Evolutionary conservation across 2,888 invertebrate genomes (phyloP).

Genomic region (Teleiodes luculella): DNA sequence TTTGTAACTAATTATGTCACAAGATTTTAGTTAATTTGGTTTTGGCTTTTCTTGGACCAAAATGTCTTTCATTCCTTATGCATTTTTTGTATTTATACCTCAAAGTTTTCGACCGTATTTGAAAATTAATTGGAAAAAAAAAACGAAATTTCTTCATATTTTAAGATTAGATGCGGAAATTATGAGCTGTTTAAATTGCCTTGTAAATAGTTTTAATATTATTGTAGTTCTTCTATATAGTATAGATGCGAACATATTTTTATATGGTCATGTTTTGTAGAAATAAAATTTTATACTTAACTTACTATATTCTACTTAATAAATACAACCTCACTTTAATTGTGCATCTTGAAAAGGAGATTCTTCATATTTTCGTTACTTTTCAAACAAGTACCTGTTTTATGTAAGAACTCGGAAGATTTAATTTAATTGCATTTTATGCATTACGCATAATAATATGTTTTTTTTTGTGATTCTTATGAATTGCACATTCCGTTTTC

Average conservation of each 20-base stretch:
- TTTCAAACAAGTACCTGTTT: background rate
- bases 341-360: no score
- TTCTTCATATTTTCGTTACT: background rate
- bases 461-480: background rate
- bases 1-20: no score
- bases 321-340: no score
- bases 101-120: background rate
- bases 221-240: background rate
- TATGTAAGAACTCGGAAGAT: no score
- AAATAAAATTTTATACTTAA: constrained; percentile 5
- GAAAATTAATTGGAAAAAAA: background rate
- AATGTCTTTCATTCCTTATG: background rate
- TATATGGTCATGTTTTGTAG: constrained; percentile 10
- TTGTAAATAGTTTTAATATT: constrained; percentile 6
- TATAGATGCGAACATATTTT: constrained; percentile 9
- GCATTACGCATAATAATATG: background rate
- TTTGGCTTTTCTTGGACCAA: background rate
- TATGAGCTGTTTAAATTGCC: background rate
- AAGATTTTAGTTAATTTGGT: no score
- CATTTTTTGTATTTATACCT: background rate
- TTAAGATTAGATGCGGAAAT: background rate
- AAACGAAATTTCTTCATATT: background rate
- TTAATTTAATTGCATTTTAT: no score
- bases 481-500: constrained; percentile 9
- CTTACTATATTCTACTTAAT: background rate